Evolutionary conservation across 2,888 invertebrate species (phyloP).

Genomic region (Lasioglossum lativentre): DNA sequence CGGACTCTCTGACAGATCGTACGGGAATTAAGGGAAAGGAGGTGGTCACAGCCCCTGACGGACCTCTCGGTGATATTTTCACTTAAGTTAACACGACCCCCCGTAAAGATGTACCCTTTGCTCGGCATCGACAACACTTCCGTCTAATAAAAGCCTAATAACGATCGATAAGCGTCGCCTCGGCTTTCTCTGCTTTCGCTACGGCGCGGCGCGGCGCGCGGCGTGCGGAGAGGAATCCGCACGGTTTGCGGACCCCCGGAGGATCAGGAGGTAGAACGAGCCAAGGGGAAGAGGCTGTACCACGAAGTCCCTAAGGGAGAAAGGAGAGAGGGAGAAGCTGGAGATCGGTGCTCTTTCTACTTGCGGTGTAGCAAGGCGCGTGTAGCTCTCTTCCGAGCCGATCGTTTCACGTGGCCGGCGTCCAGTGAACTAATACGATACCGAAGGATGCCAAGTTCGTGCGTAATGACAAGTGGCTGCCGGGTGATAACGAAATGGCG

Average conservation of each 20-base stretch:
- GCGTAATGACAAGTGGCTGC: slow-evolving; percentile 52
- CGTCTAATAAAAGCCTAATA: slow-evolving; percentile 82
- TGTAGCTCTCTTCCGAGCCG: background rate
- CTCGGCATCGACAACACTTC: slow-evolving; percentile 72
- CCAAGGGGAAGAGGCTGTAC: background rate
- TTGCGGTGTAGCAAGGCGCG: background rate
- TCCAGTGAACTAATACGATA: slow-evolving; percentile 50
- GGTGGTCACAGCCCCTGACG: slow-evolving; percentile 65
- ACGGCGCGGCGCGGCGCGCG: too few relatives aligned
- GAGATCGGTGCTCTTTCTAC: background rate
- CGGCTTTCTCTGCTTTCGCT: slow-evolving; percentile 55
- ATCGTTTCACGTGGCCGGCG: slow-evolving; percentile 20
- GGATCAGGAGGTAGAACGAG: background rate
- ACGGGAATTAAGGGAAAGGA: slow-evolving; percentile 59
- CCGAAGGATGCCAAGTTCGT: slow-evolving; percentile 49
- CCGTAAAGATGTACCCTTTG: slow-evolving; percentile 73
- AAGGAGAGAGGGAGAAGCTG: background rate
- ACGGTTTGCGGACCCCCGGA: background rate
- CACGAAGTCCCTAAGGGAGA: background rate
- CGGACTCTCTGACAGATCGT: slow-evolving; percentile 67
- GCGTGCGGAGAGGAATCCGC: too few relatives aligned
- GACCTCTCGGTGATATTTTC: slow-evolving; percentile 81
- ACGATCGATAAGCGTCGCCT: slow-evolving; percentile 76
- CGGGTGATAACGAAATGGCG: slow-evolving; percentile 67
- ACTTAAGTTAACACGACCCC: slow-evolving; percentile 82